phyloP scores from a whole-genome alignment of 2,797 vertebrate species.

The Pagetopsis macropterus region DNA sequence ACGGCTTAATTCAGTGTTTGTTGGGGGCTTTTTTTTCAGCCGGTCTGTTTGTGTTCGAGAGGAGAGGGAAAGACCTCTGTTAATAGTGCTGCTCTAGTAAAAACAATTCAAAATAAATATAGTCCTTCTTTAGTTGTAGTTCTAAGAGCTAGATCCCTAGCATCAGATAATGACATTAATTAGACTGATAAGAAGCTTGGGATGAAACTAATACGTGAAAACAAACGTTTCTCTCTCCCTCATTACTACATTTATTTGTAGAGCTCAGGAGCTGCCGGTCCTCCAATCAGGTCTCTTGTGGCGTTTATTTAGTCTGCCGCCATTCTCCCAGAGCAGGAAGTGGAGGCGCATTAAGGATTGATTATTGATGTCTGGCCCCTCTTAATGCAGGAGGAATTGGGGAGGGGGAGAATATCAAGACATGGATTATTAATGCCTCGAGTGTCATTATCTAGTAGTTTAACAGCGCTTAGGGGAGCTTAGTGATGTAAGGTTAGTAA shows the following conservation, averaged over 20 bases:
- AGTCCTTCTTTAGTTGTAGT: too few species aligned
- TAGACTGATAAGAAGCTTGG: neutral
- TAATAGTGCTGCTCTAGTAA: too few species aligned
- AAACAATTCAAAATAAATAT: too few species aligned
- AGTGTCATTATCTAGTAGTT: constrained; percentile 32
- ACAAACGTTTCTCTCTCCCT: constrained; percentile 36
- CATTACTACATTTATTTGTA: constrained; percentile 59
- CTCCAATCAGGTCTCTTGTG: constrained; percentile 40
- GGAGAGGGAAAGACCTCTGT: too few species aligned
- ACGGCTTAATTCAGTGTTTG: too few species aligned
- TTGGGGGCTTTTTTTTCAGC: too few species aligned
- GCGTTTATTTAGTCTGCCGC: constrained; percentile 70
- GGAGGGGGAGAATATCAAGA: constrained; percentile 8
- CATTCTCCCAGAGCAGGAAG: constrained; percentile 63
- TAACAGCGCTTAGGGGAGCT: constrained; percentile 3
- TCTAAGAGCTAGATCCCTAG: too few species aligned
- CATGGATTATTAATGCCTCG: constrained; percentile 59
- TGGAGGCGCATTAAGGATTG: constrained; percentile 62
- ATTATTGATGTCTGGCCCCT: constrained; percentile 68
- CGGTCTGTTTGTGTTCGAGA: too few species aligned
- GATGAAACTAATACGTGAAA: neutral
- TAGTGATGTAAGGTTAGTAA: neutral
- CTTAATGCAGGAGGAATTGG: constrained; percentile 11
- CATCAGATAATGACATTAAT: neutral
- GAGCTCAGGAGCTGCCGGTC: constrained; percentile 36